Conservation (phyloP, 2,113 vertebrate species). For the Corydoras sp. region DNA sequence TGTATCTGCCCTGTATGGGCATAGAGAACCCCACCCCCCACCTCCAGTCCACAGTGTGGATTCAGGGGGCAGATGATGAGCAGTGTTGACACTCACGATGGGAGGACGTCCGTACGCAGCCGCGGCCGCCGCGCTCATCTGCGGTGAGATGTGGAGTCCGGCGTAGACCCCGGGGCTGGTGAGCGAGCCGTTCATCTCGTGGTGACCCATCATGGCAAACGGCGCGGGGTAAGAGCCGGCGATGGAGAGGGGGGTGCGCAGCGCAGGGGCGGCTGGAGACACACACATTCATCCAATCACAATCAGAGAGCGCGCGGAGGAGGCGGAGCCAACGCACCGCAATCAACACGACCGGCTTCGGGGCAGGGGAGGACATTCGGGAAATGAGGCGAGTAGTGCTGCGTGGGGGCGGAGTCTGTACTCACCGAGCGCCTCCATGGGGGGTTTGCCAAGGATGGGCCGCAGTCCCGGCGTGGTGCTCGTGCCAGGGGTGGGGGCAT, state of each 20-base stretch:
- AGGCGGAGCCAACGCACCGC: no score
- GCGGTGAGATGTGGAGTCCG: conserved; percentile 87
- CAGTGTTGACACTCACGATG: conserved; percentile 87
- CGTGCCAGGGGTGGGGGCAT: conserved; percentile 90
- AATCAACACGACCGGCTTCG: no score
- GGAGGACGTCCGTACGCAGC: conserved; percentile 82
- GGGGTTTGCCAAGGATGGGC: conserved; percentile 83
- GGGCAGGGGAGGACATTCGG: neutral
- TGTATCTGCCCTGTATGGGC: no score
- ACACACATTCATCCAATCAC: conserved; percentile 29
- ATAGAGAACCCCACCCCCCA: no score
- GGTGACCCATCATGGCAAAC: conserved; percentile 94
- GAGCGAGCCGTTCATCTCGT: conserved; percentile 90
- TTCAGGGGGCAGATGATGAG: no score
- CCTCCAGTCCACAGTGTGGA: no score
- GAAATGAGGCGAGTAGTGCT: neutral
- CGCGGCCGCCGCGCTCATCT: conserved; percentile 84
- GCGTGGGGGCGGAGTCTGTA: neutral
- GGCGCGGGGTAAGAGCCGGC: conserved; percentile 81
- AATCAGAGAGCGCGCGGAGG: conserved; percentile 54
- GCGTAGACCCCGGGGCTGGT: conserved; percentile 86
- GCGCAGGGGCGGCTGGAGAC: conserved; percentile 71
- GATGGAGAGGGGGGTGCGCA: conserved; percentile 86
- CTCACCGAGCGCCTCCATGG: conserved; percentile 85
- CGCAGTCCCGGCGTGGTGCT: conserved; percentile 90